Base-by-base conservation (phyloP, 2,888 invertebrate genomes). In the Drosophila tripunctata region DNA sequence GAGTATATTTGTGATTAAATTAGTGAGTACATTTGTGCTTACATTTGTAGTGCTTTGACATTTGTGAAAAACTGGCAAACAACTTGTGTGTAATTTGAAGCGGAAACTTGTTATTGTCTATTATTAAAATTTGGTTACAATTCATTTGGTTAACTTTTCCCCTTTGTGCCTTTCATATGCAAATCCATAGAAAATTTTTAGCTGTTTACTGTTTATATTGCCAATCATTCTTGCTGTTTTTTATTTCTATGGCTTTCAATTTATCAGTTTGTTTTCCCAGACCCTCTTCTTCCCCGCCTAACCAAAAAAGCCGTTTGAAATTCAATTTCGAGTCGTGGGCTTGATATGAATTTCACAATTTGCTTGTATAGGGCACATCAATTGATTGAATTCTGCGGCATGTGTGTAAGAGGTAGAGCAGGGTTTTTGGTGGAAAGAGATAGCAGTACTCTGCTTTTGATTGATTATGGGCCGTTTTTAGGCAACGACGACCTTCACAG, bases 331-430 rank as follows among this genome's bases (percentile, higher is more conserved):
- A 12, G 5, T 76, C 60, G 48, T 61, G 62, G 64, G 45, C 47
- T 69, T 82, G 50, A 79, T 86, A 76, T 73, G 69, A 69, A 75
- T 58, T 68, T 75, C 58, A 45, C 79, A 86, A 77, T n/a, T 79
- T 83, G 64, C 58, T 63, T 63, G 55, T 30, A 76, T 52, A 22
- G 30, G 38, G 43, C 56, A 45, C 69, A 77, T 67, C 67, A 69
- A 80, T 75, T 81, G 84, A 75, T 75, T 64, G 84, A 77, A 80
- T 75, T 75, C 57, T 68, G 54, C 36, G 56, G 61, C 50, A 56
- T 58, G 12, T 56, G 52, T 52, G 45, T n/a, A 10, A 30, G 41
- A 24, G n/a, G 4, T 2, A 33, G 14, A 12, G 8, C 6, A 8
- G 5, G 15, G 38, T 6, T n/a, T 24, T 5, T 2, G 30, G 5